These are phyloP conservation scores for Egretta garzetta DNA, from an alignment of 2,113 vertebrate genomes.

Conservation along the genomic window DNA sequence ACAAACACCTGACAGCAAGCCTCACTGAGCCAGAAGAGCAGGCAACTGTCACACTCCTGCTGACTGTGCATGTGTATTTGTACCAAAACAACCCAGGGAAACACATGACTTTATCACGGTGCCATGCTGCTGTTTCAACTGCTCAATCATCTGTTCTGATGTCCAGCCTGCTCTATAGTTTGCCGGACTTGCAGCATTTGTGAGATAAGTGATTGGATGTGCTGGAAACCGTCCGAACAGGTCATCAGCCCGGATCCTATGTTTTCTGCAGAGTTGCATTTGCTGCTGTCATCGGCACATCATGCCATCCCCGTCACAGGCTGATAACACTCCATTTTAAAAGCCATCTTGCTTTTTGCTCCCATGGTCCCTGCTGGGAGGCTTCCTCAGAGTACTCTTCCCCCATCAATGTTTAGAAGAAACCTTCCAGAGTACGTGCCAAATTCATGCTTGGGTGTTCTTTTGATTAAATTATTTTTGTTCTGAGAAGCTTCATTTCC, in stretches of 20 bases:
- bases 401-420: neutral
- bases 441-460: neutral
- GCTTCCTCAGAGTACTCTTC: neutral
- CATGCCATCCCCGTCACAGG: neutral
- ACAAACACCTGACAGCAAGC: neutral
- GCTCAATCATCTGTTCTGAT: constrained; percentile 36
- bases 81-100: constrained; percentile 4
- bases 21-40: neutral
- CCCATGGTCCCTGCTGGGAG: neutral
- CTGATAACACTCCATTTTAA: neutral
- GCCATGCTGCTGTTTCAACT: neutral
- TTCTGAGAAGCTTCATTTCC: neutral
- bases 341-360: neutral
- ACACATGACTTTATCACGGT: constrained; percentile 12
- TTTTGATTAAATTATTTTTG: neutral
- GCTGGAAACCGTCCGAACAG: constrained; percentile 24
- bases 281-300: constrained; percentile 8
- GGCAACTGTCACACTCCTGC: constrained; percentile 12
- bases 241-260: neutral
- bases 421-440: neutral
- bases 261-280: constrained; percentile 29
- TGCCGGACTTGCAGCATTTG: constrained; percentile 11
- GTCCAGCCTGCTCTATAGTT: neutral
- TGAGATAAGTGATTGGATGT: constrained; percentile 9
- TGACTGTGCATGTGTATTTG: constrained; percentile 27